Conservation (phyloP, 2,797 vertebrate genomes). For the Pantherophis vulpinus region DNA sequence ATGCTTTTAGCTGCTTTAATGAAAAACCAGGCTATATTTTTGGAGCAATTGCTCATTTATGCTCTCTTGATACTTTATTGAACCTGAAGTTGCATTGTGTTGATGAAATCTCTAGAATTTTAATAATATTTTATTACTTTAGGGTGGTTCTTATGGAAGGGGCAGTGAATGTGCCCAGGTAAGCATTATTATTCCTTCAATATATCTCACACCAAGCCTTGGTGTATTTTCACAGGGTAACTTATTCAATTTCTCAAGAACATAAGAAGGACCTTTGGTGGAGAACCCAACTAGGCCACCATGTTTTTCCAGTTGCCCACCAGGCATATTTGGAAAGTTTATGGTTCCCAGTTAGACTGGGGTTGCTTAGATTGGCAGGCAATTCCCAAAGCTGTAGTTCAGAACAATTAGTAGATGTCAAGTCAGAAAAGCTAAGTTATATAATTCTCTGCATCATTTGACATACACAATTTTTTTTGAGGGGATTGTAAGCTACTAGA, state of each 20-base stretch:
- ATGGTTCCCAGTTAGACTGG: background rate
- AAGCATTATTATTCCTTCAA: background rate
- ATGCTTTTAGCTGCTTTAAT: background rate
- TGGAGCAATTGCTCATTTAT: background rate
- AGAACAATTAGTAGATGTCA: background rate
- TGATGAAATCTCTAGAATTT: background rate
- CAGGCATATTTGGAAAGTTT: background rate
- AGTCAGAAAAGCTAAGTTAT: background rate
- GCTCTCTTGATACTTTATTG: background rate
- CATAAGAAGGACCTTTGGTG: background rate
- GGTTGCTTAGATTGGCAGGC: background rate
- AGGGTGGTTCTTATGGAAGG: slow-evolving; percentile 20
- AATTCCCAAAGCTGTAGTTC: background rate
- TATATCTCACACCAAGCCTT: background rate
- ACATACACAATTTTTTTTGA: background rate
- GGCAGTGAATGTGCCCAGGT: slow-evolving; percentile 19
- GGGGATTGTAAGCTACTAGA: background rate
- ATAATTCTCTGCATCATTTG: background rate
- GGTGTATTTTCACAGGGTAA: background rate
- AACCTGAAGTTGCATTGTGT: background rate
- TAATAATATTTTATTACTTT: background rate
- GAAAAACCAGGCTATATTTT: background rate
- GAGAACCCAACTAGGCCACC: background rate
- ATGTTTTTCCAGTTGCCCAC: background rate
- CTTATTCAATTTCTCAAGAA: background rate